These are phyloP conservation scores for Geodia barretti DNA, from an alignment of 37 sponge, comb jelly and placozoan genomes.

Conservation along the genomic window DNA sequence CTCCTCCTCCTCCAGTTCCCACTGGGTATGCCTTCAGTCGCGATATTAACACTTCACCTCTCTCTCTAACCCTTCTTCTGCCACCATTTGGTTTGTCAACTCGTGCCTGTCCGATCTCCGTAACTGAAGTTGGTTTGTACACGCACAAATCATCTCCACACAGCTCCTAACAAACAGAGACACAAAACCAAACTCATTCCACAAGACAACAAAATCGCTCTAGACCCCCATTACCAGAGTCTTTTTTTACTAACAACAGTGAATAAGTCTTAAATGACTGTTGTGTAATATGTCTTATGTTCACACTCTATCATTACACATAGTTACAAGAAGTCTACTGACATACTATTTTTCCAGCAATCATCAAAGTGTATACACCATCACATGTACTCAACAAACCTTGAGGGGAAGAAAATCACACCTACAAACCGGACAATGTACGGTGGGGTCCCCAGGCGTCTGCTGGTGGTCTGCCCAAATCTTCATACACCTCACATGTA, in stretches of 20 bases:
- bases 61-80: no score
- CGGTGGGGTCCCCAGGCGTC: slow-evolving; percentile 54
- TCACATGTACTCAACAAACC: slow-evolving; percentile 50
- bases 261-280: not conserved
- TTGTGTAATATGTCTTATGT: not conserved
- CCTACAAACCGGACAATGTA: slow-evolving; percentile 93
- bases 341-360: no score
- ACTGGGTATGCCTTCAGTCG: not conserved
- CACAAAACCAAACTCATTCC: not conserved
- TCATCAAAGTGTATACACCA: no score
- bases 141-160: slow-evolving; percentile 1
- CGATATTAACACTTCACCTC: no score
- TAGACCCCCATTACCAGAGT: no score
- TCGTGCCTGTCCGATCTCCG: no score
- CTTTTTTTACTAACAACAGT: no score
- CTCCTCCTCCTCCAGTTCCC: not conserved
- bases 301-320: no score
- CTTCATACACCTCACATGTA: slow-evolving; percentile 95
- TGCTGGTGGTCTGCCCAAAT: slow-evolving; percentile 94
- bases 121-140: no score
- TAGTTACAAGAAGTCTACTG: no score
- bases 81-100: no score
- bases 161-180: slow-evolving; percentile 2
- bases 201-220: no score
- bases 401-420: slow-evolving; percentile 82